A percentile compares a stretch with the other conserved stretches of the same genome.
Evolutionary conservation across 2,113 vertebrate genomes (phyloP).

Genomic region (Gymnogyps californianus): DNA sequence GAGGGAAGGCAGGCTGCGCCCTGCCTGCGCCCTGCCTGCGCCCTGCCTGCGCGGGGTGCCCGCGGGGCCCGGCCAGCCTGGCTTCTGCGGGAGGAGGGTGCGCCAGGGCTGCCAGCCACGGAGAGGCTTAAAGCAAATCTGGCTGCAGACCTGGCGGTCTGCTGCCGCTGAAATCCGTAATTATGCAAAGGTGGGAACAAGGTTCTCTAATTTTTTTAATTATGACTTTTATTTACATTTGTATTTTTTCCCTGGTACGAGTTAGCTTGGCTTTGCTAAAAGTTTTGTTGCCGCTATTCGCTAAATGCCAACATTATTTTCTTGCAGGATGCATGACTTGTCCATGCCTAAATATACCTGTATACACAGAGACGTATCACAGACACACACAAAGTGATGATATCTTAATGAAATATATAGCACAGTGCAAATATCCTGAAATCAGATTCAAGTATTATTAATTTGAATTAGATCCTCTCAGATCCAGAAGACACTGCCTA

Average conservation of each 20-base stretch:
- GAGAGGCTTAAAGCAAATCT: slow-evolving; percentile 11
- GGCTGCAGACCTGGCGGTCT: slow-evolving; percentile 18
- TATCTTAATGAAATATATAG: slow-evolving; percentile 51
- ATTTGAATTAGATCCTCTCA: slow-evolving; percentile 63
- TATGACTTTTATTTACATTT: background rate
- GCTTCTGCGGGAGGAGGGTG: background rate
- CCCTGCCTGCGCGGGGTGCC: background rate
- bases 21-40: background rate
- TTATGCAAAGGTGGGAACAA: background rate
- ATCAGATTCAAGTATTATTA: slow-evolving; percentile 57
- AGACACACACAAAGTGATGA: background rate
- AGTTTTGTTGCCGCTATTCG: background rate
- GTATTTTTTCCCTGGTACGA: rapidly evolving
- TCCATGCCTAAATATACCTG: background rate
- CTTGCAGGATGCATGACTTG: background rate
- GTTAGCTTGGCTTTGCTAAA: background rate
- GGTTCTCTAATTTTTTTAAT: background rate
- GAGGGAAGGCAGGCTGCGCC: too few relatives aligned
- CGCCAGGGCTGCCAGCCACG: background rate
- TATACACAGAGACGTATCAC: background rate
- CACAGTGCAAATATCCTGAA: slow-evolving; percentile 26
- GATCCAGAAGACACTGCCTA: slow-evolving; percentile 49
- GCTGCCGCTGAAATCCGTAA: slow-evolving; percentile 9
- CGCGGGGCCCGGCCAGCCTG: background rate
- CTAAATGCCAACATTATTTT: background rate